Base-by-base conservation (phyloP, 2,113 vertebrate genomes). In the Columbina picui region DNA sequence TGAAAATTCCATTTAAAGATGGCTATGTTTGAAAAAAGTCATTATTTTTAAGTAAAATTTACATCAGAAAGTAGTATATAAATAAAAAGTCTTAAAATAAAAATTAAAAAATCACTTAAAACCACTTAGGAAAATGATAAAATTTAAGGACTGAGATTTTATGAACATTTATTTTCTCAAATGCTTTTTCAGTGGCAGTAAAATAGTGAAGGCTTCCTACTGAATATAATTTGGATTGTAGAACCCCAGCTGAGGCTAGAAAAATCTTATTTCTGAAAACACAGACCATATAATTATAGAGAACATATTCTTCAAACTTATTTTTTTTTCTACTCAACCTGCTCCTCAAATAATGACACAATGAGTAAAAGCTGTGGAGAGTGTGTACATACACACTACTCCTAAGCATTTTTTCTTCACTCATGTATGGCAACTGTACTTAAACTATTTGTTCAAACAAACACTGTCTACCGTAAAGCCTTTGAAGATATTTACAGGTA, bases 131-230 rank as follows among this genome's bases (percentile, higher is more conserved):
- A 93, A 81, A 93, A 71, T 21, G 6, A 91, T 73, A 77, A 80
- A 85, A 92, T 90, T 88, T 79, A 87, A 79, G 61, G 85, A 91
- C 34, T 80, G 12, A 34, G 55, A 71, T 94, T 89, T 41, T 86
- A 91, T 78, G 79, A 82, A 56, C 18, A 73, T 2, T 1, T 81
- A 65, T 81, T 90, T 69, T 96, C 27, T 92, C 59, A 79, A 71
- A 60, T 52, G 18, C 6, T 68, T 94, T 93, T 91, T 91, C 61
- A 87, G 30, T 70, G 57, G n/a, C 89, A 94, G 90, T 94, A 75
- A 87, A 94, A 69, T 67, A 79, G 36, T 47, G 50, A 77, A 71
- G 57, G 30, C 75, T 96, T 96, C 78, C 80, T 85, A 85, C 41
- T n/a, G 78, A 79, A 92, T 61, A 67, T n/a, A 69, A 71, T 83